phyloP scores from a whole-genome alignment of 2,888 invertebrate species.

The Pterostichus madidus region DNA sequence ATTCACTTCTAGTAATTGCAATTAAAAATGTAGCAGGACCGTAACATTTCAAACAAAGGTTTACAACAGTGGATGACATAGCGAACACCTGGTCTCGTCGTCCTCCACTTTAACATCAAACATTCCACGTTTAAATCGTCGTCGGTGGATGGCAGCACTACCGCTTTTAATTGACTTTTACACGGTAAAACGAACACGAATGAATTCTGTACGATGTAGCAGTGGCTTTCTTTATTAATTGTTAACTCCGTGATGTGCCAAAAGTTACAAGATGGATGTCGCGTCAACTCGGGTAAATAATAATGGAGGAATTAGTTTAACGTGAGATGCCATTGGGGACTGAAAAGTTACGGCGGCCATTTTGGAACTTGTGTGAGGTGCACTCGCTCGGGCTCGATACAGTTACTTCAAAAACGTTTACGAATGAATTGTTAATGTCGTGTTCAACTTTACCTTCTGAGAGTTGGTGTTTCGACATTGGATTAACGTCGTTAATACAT shows the following conservation, averaged over 20 bases:
- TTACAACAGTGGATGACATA: slow-evolving; percentile 9
- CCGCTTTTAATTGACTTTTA: slow-evolving; percentile 24
- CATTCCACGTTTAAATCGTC: slow-evolving; percentile 6
- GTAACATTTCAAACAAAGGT: slow-evolving; percentile 36
- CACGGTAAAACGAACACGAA: neutral
- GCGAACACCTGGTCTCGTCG: neutral
- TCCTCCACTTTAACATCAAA: neutral
- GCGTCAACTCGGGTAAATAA: slow-evolving; percentile 58
- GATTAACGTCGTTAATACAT: slow-evolving; percentile 33
- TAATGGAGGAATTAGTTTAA: slow-evolving; percentile 54
- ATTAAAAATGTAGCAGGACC: slow-evolving; percentile 40
- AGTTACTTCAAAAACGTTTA: slow-evolving; percentile 48
- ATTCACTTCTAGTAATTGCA: slow-evolving; percentile 47
- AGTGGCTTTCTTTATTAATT: slow-evolving; percentile 55
- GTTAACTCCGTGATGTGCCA: slow-evolving; percentile 51
- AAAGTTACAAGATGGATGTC: slow-evolving; percentile 59
- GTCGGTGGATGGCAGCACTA: neutral
- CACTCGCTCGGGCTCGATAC: slow-evolving; percentile 2
- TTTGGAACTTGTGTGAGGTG: slow-evolving; percentile 17
- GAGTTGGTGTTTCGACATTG: neutral
- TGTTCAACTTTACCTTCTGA: neutral
- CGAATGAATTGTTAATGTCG: slow-evolving; percentile 41
- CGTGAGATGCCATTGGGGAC: slow-evolving; percentile 46
- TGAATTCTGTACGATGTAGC: neutral
- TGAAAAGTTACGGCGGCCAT: slow-evolving; percentile 31